Evolutionary conservation across 1,140 invertebrate species (phyloP).

Genomic region (Proales similis): DNA sequence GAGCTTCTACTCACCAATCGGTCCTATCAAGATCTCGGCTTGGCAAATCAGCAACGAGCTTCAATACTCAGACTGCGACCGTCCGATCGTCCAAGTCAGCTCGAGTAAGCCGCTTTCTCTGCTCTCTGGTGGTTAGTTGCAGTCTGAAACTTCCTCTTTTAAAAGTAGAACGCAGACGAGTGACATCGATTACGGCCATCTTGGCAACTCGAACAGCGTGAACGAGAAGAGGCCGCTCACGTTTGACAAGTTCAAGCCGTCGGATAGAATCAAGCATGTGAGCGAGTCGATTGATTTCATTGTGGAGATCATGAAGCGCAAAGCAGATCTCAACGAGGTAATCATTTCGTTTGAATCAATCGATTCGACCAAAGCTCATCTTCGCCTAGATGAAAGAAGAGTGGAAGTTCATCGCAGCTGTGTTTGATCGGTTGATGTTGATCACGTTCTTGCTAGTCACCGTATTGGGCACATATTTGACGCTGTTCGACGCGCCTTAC

Average conservation of each 20-base stretch:
- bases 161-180: background rate
- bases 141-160: background rate
- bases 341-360: background rate
- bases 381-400: constrained; percentile 50
- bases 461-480: constrained; percentile 47
- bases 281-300: constrained; percentile 29
- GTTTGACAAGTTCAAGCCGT: constrained; percentile 5
- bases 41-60: too few species aligned
- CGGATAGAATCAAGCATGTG: constrained; percentile 7
- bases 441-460: constrained; percentile 53
- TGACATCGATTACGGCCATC: background rate
- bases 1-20: too few species aligned
- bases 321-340: constrained; percentile 33
- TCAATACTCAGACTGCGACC: too few species aligned
- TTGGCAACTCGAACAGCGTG: background rate
- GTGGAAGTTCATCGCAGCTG: constrained; percentile 54
- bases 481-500: constrained; percentile 20
- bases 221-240: background rate
- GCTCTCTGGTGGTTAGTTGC: too few species aligned
- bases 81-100: too few species aligned
- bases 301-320: constrained; percentile 1
- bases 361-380: background rate
- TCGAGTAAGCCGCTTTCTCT: too few species aligned
- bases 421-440: constrained; percentile 52
- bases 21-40: too few species aligned